Base-by-base conservation (phyloP, 2,888 invertebrate genomes). In the Eretmocerus hayati region DNA sequence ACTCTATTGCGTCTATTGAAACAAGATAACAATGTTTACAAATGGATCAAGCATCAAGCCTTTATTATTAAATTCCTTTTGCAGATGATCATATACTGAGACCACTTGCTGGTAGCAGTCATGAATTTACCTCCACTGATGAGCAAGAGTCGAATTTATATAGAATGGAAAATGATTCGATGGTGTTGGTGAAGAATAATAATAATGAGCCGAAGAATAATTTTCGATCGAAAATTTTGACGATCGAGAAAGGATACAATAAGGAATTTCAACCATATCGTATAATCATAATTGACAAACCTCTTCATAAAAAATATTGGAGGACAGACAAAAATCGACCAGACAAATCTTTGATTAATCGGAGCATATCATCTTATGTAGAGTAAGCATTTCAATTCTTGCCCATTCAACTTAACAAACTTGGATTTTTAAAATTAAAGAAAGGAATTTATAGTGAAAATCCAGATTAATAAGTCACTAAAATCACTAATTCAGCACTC, bases 361-460 rank as follows among this genome's bases (percentile, higher is more conserved):
- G n/a, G n/a, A n/a, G n/a, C n/a, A 52, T 63, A 15, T 47, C 52
- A 37, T 58, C 50, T 30, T 62, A 60, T 39, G 58, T 59, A 56
- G 61, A 63, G 64, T 63, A 53, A 56, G 59, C n/a, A n/a, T n/a
- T n/a, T n/a, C n/a, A n/a, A n/a, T n/a, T n/a, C 59, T 33, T 6
- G 33, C 9, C 15, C 15, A n/a, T 33, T 30, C 8, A 30, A 30
- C n/a, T n/a, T n/a, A n/a, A n/a, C n/a, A n/a, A n/a, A n/a, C n/a
- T n/a, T n/a, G n/a, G n/a, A n/a, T n/a, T n/a, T n/a, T n/a, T n/a
- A n/a, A n/a, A n/a, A n/a, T n/a, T n/a, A n/a, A n/a, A n/a, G n/a
- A n/a, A n/a, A n/a, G n/a, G n/a, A n/a, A n/a, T n/a, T n/a, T n/a
- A n/a, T n/a, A n/a, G n/a, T n/a, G n/a, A n/a, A n/a, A n/a, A n/a